Evolutionary conservation across 2,113 vertebrate species (phyloP).

Genomic region (Labrus mixtus): DNA sequence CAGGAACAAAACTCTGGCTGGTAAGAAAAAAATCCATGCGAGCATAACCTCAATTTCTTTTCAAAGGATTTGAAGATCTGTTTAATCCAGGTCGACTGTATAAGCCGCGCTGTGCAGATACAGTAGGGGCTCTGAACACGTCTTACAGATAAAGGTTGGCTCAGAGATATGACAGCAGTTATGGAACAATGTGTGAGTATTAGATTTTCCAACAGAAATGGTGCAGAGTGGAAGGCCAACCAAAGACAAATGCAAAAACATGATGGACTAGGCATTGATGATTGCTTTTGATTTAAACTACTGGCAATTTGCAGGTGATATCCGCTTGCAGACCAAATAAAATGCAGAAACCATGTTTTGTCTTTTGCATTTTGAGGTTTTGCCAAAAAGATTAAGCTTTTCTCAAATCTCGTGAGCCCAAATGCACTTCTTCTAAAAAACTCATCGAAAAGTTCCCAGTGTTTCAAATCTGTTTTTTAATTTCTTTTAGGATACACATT

Average conservation of each 20-base stretch:
- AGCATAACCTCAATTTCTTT: slow-evolving; percentile 42
- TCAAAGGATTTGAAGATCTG: slow-evolving; percentile 27
- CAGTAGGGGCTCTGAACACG: neutral
- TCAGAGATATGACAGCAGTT: slow-evolving; percentile 23
- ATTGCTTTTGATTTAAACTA: no score
- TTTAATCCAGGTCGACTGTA: slow-evolving; percentile 49
- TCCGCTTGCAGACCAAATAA: no score
- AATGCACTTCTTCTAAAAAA: no score
- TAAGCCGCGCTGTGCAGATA: slow-evolving; percentile 16
- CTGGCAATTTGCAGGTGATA: no score
- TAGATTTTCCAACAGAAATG: slow-evolving; percentile 6
- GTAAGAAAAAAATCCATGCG: slow-evolving; percentile 14
- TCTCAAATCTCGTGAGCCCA: neutral
- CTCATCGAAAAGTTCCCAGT: no score
- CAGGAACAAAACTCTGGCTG: neutral
- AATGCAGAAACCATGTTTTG: neutral
- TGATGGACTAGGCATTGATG: neutral
- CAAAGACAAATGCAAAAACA: slow-evolving; percentile 1
- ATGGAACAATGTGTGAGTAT: neutral
- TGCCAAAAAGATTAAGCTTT: neutral
- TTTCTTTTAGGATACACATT: no score
- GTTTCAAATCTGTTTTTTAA: no score
- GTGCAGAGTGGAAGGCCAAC: neutral
- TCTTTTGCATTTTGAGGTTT: neutral
- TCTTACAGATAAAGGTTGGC: slow-evolving; percentile 43